phyloP scores from a whole-genome alignment of 2,888 invertebrate species.

The Temnothorax rugatulus region DNA sequence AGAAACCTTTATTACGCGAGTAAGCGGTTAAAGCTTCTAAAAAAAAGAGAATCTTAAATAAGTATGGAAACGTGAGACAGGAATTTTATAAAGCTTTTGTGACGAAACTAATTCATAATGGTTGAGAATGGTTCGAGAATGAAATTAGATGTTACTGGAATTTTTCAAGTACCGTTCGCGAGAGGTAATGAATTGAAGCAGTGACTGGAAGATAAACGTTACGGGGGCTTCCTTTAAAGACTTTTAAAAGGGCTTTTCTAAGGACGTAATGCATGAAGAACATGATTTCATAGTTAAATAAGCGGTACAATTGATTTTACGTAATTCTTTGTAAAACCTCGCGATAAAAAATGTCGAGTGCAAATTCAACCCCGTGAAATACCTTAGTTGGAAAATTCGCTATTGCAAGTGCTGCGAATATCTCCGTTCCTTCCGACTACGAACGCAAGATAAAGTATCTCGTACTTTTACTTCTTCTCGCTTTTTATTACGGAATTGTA shows the following conservation, averaged over 20 bases:
- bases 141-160: slow-evolving; percentile 30
- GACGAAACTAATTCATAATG: slow-evolving; percentile 2
- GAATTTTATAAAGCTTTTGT: slow-evolving; percentile 26
- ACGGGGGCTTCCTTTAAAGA: slow-evolving; percentile 13
- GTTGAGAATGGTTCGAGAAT: slow-evolving; percentile 11
- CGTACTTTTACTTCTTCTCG: slow-evolving; percentile 15
- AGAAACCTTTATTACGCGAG: not conserved
- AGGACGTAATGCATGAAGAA: slow-evolving; percentile 30
- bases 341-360: slow-evolving; percentile 34
- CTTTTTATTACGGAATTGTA: slow-evolving; percentile 39
- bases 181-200: slow-evolving; percentile 27
- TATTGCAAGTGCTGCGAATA: slow-evolving; percentile 35
- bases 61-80: not conserved
- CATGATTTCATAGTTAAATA: slow-evolving; percentile 33
- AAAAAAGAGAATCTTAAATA: slow-evolving; percentile 2
- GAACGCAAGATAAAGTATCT: slow-evolving; percentile 32
- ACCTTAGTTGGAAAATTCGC: slow-evolving; percentile 42
- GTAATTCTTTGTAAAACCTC: slow-evolving; percentile 39
- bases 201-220: slow-evolving; percentile 36
- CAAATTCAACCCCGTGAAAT: slow-evolving; percentile 35
- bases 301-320: slow-evolving; percentile 29
- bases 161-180: slow-evolving; percentile 21
- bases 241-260: slow-evolving; percentile 27
- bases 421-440: slow-evolving; percentile 16
- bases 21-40: not conserved